Base-by-base conservation (phyloP, 1,140 invertebrate genomes). In the Zaprionus lachaisei region DNA sequence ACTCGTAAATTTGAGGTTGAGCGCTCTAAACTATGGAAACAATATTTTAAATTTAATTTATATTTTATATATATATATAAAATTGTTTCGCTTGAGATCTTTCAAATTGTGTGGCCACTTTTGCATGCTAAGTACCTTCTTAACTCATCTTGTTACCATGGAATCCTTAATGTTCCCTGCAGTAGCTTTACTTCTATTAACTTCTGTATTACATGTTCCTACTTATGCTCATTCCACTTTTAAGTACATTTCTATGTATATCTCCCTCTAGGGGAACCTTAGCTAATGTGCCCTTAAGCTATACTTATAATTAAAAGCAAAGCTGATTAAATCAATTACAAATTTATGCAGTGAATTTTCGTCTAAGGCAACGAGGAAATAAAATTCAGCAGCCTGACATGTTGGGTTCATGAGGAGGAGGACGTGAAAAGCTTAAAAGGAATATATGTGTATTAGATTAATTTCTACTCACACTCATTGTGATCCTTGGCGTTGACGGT, bases 401-500 rank as follows among this genome's bases (percentile, higher is more conserved):
- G 67, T 75, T 60, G 70, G 41, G 71, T 34, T 41, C 66, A 57
- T 44, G 12, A 2, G 41, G 2, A 7, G n/a, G 37, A 15, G 4
- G 14, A 11, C 4, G 14, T 4, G 17, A 4, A n/a, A 47, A 51
- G 55, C 66, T 17, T n/a, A 24, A 20, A 34, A n/a, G 31, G 37
- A 57, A 38, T 51, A 17, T 58, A 37, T 72, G 4, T 61, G 28
- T 60, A 37, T 69, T 24, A 3, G 41, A 58, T 66, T 60, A 20
- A 58, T 20, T 64, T 69, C 58, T 86, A 93, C 93, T 93, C 81
- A 93, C 95, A 95, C 92, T 96, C 95, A 93, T 96, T 95, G 82
- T 94, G 93, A 93, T 96, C 95, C 89, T 95, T 95, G 76, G 95
- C 95, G 60, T 95, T 95, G 79, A 96, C 95, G 24, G 95, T 95